A percentile compares a stretch with the other conserved stretches of the same genome.
These are phyloP conservation scores for Forbesichthys papilliferus DNA, from an alignment of 2,113 vertebrate species.

Conservation along the genomic window DNA sequence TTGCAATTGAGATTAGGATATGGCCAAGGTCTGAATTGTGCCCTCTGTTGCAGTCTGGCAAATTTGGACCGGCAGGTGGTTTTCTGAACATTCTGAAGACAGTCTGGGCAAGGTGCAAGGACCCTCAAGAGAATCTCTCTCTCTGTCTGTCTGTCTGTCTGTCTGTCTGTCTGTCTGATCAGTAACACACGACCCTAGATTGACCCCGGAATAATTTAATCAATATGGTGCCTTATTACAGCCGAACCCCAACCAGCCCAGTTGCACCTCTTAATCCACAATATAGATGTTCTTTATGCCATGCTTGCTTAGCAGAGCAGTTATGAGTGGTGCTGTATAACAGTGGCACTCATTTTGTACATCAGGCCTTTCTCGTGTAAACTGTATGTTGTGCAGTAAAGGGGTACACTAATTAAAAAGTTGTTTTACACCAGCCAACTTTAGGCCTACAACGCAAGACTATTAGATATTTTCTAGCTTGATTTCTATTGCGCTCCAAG, in stretches of 20 bases:
- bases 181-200: neutral
- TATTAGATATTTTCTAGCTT: neutral
- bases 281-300: conserved; percentile 16
- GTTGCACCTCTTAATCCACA: neutral
- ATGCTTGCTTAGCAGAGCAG: conserved; percentile 24
- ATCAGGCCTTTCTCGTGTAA: too few relatives aligned
- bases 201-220: conserved; percentile 16
- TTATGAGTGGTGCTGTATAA: conserved; percentile 1
- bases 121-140: conserved; percentile 10
- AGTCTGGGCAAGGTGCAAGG: too few relatives aligned
- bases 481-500: neutral
- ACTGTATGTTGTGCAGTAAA: too few relatives aligned
- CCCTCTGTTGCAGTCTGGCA: too few relatives aligned
- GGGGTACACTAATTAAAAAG: neutral
- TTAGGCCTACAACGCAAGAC: neutral
- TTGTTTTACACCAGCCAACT: conserved; percentile 10
- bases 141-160: conserved; percentile 45
- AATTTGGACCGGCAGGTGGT: too few relatives aligned
- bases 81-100: too few relatives aligned
- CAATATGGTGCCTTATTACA: conserved; percentile 64
- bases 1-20: too few relatives aligned
- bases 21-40: too few relatives aligned
- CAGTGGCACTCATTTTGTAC: conserved; percentile 4
- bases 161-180: conserved; percentile 39
- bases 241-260: conserved; percentile 26